Evolutionary conservation across 2,797 vertebrate genomes (phyloP).

Genomic region (Alosa sapidissima): DNA sequence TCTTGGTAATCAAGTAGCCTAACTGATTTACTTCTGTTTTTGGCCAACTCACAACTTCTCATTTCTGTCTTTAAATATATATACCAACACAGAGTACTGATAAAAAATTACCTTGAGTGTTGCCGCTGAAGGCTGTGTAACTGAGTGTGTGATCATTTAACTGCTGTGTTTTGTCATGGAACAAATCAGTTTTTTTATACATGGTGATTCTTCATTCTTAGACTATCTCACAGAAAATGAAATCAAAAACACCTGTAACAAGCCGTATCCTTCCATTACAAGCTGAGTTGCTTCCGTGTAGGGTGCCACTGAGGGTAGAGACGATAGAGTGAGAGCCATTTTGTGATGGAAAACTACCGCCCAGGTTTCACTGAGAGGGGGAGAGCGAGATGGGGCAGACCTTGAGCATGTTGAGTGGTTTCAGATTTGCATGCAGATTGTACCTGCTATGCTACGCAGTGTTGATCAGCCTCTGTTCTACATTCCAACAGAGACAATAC

Average conservation of each 20-base stretch:
- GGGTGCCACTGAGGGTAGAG: background rate
- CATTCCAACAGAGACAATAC: background rate
- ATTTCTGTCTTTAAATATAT: background rate
- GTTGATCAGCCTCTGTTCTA: background rate
- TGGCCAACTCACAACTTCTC: background rate
- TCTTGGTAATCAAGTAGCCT: background rate
- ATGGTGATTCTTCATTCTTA: background rate
- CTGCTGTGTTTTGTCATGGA: no score
- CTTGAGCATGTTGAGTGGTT: background rate
- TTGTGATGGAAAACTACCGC: conserved; percentile 20
- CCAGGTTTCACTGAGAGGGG: background rate
- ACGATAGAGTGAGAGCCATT: background rate
- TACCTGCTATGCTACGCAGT: background rate
- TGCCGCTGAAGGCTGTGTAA: no score
- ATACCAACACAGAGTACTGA: background rate
- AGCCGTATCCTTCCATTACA: background rate
- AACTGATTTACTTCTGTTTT: background rate
- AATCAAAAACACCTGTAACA: background rate
- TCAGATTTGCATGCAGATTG: background rate
- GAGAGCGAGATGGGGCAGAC: background rate
- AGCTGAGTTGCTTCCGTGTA: background rate
- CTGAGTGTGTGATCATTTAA: no score
- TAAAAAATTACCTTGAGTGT: background rate
- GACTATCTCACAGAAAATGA: background rate
- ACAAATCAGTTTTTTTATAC: no score